Evolutionary conservation across 2,888 invertebrate species (phyloP).

Genomic region (Drosophila affinis): DNA sequence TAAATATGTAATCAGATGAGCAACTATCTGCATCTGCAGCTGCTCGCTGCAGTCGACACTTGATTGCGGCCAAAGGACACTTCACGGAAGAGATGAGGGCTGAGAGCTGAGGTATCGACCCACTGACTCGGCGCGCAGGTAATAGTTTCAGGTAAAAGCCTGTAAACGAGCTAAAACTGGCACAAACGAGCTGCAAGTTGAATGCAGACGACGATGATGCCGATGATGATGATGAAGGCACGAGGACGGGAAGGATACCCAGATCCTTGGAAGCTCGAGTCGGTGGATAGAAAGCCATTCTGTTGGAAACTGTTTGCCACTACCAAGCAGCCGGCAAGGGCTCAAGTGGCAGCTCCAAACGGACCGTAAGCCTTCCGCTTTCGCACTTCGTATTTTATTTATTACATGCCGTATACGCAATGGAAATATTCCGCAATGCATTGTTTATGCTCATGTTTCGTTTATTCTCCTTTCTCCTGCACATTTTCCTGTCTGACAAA

Average conservation of each 20-base stretch:
- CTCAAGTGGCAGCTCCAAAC: slow-evolving; percentile 55
- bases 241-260: slow-evolving; percentile 14
- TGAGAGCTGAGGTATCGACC: slow-evolving; percentile 29
- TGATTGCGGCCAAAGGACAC: slow-evolving; percentile 69
- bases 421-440: slow-evolving; percentile 63
- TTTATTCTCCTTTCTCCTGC: slow-evolving; percentile 28
- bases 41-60: slow-evolving; percentile 68
- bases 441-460: slow-evolving; percentile 55
- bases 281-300: slow-evolving; percentile 73
- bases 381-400: slow-evolving; percentile 62
- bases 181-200: slow-evolving; percentile 74
- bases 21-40: slow-evolving; percentile 62
- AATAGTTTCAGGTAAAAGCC: slow-evolving; percentile 81
- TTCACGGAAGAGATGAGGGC: slow-evolving; percentile 45
- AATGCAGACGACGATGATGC: slow-evolving; percentile 36
- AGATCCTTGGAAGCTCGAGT: slow-evolving; percentile 68
- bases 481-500: slow-evolving; percentile 17
- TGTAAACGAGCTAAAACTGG: slow-evolving; percentile 78
- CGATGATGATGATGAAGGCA: neutral
- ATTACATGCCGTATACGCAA: slow-evolving; percentile 75
- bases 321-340: slow-evolving; percentile 53
- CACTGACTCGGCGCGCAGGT: slow-evolving; percentile 67
- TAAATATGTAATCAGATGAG: slow-evolving; percentile 77
- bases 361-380: slow-evolving; percentile 28
- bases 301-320: slow-evolving; percentile 74